Evolutionary conservation across 2,797 vertebrate species (phyloP).

Genomic region (Rhabdomys pumilio): DNA sequence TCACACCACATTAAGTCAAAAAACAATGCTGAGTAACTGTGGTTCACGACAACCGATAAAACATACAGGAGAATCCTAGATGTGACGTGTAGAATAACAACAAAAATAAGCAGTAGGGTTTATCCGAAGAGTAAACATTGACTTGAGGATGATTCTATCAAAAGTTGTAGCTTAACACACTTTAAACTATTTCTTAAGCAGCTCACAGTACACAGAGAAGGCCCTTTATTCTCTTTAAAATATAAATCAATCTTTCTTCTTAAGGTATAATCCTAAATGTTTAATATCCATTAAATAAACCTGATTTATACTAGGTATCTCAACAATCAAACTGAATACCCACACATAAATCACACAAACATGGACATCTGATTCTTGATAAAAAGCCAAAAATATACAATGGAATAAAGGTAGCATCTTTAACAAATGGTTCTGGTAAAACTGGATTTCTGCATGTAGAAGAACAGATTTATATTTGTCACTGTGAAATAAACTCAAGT

Average conservation of each 20-base stretch:
- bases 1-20: neutral
- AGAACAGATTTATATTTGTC: neutral
- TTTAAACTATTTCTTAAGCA: neutral
- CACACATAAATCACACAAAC: neutral
- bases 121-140: neutral
- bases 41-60: neutral
- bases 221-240: neutral
- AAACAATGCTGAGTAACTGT: neutral
- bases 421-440: neutral
- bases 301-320: slow-evolving; percentile 42
- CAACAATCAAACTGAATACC: neutral
- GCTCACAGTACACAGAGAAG: neutral
- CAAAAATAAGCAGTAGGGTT: neutral
- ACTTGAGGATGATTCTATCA: neutral
- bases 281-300: slow-evolving; percentile 64
- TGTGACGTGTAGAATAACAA: neutral
- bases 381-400: neutral
- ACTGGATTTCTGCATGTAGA: neutral
- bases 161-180: neutral
- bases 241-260: slow-evolving; percentile 69
- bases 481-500: neutral
- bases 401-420: neutral
- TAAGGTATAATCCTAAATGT: slow-evolving; percentile 63
- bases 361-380: neutral
- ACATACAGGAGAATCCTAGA: neutral